A percentile compares a stretch with the other conserved stretches of the same genome.
phyloP scores from a whole-genome alignment of 2,888 invertebrate genomes.

The Furcula furcula region DNA sequence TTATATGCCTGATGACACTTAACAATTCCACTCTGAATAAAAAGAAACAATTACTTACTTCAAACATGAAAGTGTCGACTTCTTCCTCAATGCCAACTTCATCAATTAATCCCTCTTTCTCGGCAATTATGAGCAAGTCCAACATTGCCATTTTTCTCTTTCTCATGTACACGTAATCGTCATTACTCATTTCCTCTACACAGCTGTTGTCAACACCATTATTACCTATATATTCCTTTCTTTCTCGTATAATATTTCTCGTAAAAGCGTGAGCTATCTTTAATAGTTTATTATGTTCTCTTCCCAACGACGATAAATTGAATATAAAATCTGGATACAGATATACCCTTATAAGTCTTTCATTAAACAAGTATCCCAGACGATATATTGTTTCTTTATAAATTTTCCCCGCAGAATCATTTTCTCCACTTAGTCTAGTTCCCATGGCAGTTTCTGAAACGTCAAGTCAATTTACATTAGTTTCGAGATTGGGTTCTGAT shows the following conservation, averaged over 20 bases:
- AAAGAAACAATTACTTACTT: constrained; percentile 46
- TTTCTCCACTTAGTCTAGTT: constrained; percentile 72
- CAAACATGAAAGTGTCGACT: constrained; percentile 85
- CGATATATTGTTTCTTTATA: constrained; percentile 82
- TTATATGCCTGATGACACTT: too few species aligned
- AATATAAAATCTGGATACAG: constrained; percentile 77
- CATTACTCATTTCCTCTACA: constrained; percentile 65
- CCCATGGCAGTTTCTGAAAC: constrained; percentile 85
- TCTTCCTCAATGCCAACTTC: constrained; percentile 80
- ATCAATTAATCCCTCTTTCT: constrained; percentile 67
- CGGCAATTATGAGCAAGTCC: constrained; percentile 73
- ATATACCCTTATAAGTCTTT: constrained; percentile 78
- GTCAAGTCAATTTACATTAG: not conserved
- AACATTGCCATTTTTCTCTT: constrained; percentile 79
- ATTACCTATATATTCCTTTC: constrained; percentile 5
- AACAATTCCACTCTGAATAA: not conserved
- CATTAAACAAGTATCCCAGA: constrained; percentile 50
- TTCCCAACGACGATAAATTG: constrained; percentile 65
- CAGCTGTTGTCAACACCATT: not conserved
- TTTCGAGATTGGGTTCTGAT: too few species aligned
- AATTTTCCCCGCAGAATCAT: constrained; percentile 51
- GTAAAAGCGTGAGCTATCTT: constrained; percentile 60
- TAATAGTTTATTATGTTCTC: constrained; percentile 59
- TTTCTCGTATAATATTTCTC: constrained; percentile 53
- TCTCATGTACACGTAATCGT: constrained; percentile 31